Percentiles rank a stretch among this genome's conserved stretches.
Conservation (phyloP, 2,797 vertebrate genomes). For the Smutsia gigantea region DNA sequence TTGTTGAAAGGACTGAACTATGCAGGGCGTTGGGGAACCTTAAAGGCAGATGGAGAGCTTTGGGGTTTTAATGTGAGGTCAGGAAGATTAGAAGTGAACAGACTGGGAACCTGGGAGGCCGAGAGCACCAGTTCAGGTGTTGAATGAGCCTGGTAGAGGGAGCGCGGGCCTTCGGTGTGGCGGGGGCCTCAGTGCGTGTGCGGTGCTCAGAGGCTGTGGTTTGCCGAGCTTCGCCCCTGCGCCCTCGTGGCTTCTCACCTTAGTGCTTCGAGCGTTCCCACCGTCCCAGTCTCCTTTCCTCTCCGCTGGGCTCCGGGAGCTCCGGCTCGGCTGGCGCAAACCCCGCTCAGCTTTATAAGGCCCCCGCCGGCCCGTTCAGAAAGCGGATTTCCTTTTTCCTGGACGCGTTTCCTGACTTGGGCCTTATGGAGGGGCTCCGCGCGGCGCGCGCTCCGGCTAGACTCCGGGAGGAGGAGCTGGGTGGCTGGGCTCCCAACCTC, state of each 20-base stretch:
- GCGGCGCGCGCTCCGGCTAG: slow-evolving; percentile 52
- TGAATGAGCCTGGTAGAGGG: not conserved
- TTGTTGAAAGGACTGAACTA: not conserved
- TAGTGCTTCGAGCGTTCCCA: not conserved
- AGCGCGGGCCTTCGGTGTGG: not conserved
- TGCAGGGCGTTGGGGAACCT: not conserved
- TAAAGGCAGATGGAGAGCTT: slow-evolving; percentile 1
- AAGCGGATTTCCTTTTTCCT: slow-evolving; percentile 99
- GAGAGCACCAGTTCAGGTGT: not conserved
- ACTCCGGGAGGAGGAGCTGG: slow-evolving; percentile 81
- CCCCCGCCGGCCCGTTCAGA: slow-evolving; percentile 92
- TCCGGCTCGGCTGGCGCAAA: slow-evolving; percentile 57
- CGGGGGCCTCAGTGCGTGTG: not conserved
- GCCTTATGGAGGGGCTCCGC: slow-evolving; percentile 78
- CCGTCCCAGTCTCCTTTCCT: slow-evolving; percentile 17
- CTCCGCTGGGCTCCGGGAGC: slow-evolving; percentile 72
- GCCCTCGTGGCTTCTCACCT: slow-evolving; percentile 60
- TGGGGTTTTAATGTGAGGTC: not conserved
- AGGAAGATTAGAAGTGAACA: not conserved
- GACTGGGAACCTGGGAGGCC: not conserved
- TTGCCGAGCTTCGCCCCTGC: slow-evolving; percentile 44
- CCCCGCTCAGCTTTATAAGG: slow-evolving; percentile 87
- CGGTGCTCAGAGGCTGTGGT: not conserved
- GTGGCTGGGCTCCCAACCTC: slow-evolving; percentile 56
- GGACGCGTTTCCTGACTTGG: slow-evolving; percentile 99